These are phyloP conservation scores for Parauchenoglanis ngamensis DNA, from an alignment of 2,797 vertebrate species.

Conservation along the genomic window DNA sequence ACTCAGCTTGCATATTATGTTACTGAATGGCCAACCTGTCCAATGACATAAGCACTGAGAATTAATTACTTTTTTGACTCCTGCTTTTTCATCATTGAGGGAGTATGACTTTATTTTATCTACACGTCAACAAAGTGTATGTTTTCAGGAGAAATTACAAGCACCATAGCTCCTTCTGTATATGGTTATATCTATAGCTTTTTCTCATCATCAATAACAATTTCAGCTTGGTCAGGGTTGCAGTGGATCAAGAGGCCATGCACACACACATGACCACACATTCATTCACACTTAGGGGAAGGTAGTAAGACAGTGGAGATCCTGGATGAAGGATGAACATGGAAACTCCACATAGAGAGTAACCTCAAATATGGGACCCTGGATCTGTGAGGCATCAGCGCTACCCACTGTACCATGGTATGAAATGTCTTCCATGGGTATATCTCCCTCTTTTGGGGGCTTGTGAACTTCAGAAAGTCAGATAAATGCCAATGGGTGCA, in stretches of 20 bases:
- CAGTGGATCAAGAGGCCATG: neutral
- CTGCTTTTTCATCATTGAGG: neutral
- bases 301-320: neutral
- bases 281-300: neutral
- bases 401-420: neutral
- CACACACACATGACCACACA: neutral
- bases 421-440: neutral
- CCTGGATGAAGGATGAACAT: neutral
- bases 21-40: constrained; percentile 81
- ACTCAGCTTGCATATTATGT: constrained; percentile 78
- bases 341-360: neutral
- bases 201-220: too few species aligned
- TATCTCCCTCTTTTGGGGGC: neutral
- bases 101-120: neutral
- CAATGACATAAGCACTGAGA: neutral
- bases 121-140: neutral
- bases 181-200: neutral
- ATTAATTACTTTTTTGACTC: neutral
- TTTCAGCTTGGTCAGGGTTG: too few species aligned
- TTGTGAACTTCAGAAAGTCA: neutral
- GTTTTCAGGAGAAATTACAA: neutral
- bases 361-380: neutral
- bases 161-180: neutral
- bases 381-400: neutral
- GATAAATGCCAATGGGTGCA: neutral